A percentile compares a stretch with the other conserved stretches of the same genome.
Conservation (phyloP, 2,888 invertebrate species). For the Drosophila mayaguana region DNA sequence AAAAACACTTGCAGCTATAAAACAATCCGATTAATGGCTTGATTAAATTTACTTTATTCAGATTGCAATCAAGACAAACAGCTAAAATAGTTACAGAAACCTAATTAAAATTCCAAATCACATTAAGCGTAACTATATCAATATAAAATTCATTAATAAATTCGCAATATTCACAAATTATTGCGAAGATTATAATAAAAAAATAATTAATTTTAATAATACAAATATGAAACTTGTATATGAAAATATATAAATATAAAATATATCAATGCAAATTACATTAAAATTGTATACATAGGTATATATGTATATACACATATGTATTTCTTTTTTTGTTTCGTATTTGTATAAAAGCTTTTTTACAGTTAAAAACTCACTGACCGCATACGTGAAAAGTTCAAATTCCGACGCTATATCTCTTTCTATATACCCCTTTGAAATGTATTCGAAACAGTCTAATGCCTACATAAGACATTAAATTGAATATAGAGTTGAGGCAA, state of each 20-base stretch:
- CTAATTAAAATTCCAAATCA: constrained; percentile 27
- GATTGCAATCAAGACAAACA: constrained; percentile 34
- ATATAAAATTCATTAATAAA: constrained; percentile 18
- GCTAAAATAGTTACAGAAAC: constrained; percentile 20
- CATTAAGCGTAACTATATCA: constrained; percentile 20
- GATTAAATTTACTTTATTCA: constrained; percentile 67
- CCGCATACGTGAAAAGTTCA: constrained; percentile 40
- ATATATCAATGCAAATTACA: neutral
- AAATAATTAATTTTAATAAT: neutral
- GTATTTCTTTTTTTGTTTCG: neutral
- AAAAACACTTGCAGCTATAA: constrained; percentile 26
- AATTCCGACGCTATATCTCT: constrained; percentile 23
- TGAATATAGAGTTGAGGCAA: neutral
- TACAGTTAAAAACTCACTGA: constrained; percentile 23
- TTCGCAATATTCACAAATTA: neutral
- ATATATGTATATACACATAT: neutral
- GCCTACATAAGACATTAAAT: neutral
- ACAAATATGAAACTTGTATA: too few species aligned
- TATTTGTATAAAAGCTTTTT: constrained; percentile 48
- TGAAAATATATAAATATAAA: too few species aligned
- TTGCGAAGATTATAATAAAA: neutral
- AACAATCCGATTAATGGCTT: constrained; percentile 71
- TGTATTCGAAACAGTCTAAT: neutral
- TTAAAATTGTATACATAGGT: neutral
- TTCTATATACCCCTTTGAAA: constrained; percentile 18